Evolutionary conservation across 2,888 invertebrate species (phyloP).

Genomic region (Parelbella ahira): DNA sequence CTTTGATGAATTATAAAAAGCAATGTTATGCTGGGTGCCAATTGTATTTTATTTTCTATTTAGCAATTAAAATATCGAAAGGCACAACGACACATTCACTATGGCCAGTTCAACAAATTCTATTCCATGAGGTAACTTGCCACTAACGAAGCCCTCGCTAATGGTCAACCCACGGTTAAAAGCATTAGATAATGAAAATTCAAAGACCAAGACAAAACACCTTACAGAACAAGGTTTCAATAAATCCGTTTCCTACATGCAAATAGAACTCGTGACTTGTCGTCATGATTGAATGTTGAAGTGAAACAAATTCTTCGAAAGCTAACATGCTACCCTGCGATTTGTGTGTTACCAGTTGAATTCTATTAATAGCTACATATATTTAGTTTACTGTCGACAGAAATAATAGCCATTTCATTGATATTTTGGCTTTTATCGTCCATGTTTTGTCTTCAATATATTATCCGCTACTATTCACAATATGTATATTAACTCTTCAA

Average conservation of each 20-base stretch:
- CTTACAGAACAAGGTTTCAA: slow-evolving; percentile 18
- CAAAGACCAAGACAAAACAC: too few relatives aligned
- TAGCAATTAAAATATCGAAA: too few relatives aligned
- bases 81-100: too few relatives aligned
- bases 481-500: too few relatives aligned
- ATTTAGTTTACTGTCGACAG: neutral
- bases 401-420: slow-evolving; percentile 1
- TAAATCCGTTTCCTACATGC: slow-evolving; percentile 26
- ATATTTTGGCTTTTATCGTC: neutral
- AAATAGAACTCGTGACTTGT: slow-evolving; percentile 22
- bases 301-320: slow-evolving; percentile 24
- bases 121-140: slow-evolving; percentile 8
- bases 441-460: too few relatives aligned
- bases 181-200: slow-evolving; percentile 25
- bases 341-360: slow-evolving; percentile 19
- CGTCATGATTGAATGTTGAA: slow-evolving; percentile 22
- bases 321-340: slow-evolving; percentile 20
- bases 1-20: too few relatives aligned
- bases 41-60: too few relatives aligned
- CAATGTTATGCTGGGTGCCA: too few relatives aligned
- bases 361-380: slow-evolving; percentile 11
- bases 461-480: too few relatives aligned
- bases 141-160: slow-evolving; percentile 15
- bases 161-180: slow-evolving; percentile 19
- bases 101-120: too few relatives aligned